These are phyloP conservation scores for Hypsopygia costalis DNA, from an alignment of 2,888 invertebrate species.

Conservation along the genomic window DNA sequence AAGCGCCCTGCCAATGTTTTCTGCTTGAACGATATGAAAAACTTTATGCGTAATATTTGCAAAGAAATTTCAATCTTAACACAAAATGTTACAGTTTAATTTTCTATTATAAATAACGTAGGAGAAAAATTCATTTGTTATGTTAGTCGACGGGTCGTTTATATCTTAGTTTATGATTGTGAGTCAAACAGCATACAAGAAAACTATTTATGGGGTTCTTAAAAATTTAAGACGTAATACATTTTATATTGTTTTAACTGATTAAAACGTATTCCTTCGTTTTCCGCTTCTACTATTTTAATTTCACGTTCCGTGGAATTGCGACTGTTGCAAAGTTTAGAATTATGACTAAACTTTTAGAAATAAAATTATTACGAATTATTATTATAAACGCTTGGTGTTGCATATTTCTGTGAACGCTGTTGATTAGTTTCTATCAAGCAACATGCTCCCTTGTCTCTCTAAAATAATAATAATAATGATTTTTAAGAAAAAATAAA, in stretches of 20 bases:
- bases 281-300: no score
- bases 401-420: no score
- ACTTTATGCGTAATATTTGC: slow-evolving; percentile 40
- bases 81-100: slow-evolving; percentile 24
- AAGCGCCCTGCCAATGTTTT: slow-evolving; percentile 70
- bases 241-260: slow-evolving; percentile 15
- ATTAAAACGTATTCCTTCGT: background rate
- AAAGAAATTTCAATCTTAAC: slow-evolving; percentile 32
- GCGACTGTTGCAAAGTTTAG: no score
- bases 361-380: no score
- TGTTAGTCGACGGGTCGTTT: slow-evolving; percentile 60
- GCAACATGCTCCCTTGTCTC: no score
- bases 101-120: slow-evolving; percentile 16
- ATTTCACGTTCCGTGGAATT: no score
- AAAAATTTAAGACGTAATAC: slow-evolving; percentile 44
- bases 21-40: slow-evolving; percentile 70
- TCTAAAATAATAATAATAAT: no score
- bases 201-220: slow-evolving; percentile 59
- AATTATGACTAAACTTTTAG: no score
- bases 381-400: no score
- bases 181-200: slow-evolving; percentile 47
- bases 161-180: slow-evolving; percentile 65
- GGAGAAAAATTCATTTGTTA: slow-evolving; percentile 61
- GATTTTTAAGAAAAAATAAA: no score
- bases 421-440: no score